phyloP scores from a whole-genome alignment of 2,888 invertebrate genomes.

The Globia sparganii region DNA sequence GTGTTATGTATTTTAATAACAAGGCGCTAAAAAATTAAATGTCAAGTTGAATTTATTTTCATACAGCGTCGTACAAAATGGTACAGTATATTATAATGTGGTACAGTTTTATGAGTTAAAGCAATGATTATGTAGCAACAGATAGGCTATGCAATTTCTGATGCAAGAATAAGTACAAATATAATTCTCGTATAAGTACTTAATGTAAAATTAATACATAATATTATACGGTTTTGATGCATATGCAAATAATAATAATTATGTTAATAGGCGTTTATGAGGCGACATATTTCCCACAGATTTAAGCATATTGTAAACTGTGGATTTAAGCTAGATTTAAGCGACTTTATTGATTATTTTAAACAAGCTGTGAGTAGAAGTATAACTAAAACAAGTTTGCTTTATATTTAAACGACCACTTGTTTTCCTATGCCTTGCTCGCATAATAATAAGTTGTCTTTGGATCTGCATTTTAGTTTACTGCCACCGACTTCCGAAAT shows the following conservation, averaged over 20 bases:
- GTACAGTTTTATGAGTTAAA: background rate
- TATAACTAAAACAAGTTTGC: background rate
- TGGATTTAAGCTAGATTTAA: background rate
- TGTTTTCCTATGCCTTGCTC: background rate
- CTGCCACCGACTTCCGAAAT: no score
- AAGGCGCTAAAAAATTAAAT: constrained; percentile 39
- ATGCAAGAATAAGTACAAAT: constrained; percentile 9
- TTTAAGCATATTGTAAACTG: background rate
- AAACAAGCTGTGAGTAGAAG: background rate
- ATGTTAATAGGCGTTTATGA: background rate
- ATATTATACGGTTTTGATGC: background rate
- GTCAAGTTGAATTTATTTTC: constrained; percentile 34
- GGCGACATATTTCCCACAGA: background rate
- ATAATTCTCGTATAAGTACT: no score
- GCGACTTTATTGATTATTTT: background rate
- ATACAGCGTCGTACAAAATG: constrained; percentile 25
- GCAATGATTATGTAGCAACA: background rate
- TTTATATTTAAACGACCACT: background rate
- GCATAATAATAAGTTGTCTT: background rate
- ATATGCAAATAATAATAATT: background rate
- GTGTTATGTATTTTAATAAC: constrained; percentile 49
- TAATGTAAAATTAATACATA: background rate
- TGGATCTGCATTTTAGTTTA: no score
- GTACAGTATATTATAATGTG: background rate
- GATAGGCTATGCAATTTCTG: background rate